Percentiles rank a stretch among this genome's conserved stretches.
Conservation (phyloP, 2,797 vertebrate genomes). For the Distichodus sexfasciatus region DNA sequence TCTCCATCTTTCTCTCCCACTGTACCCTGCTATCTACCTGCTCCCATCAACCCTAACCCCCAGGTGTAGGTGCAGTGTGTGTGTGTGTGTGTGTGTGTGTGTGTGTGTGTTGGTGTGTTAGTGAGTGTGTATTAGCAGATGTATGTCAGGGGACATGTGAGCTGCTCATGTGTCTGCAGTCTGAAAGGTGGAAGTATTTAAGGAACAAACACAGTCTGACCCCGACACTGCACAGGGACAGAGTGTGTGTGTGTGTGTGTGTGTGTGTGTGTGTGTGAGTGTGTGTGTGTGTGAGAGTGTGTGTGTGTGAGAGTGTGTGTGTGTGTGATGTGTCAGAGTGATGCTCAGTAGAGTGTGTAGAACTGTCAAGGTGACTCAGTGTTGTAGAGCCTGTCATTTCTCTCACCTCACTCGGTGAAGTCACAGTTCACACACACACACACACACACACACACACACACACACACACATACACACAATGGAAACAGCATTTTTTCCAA, state of each 20-base stretch:
- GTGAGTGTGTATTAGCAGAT: constrained; percentile 57
- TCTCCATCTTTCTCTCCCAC: too few relatives aligned
- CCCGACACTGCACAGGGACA: background rate
- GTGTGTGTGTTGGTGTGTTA: constrained; percentile 29
- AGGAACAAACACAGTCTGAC: constrained; percentile 17
- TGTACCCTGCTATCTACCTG: background rate
- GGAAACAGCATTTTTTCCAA: background rate
- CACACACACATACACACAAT: background rate
- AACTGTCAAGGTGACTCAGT: constrained; percentile 54
- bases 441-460: constrained; percentile 12
- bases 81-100: constrained; percentile 22
- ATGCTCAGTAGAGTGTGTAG: constrained; percentile 56
- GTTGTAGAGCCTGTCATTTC: constrained; percentile 46
- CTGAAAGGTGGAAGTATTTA: constrained; percentile 10
- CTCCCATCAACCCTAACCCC: too few relatives aligned
- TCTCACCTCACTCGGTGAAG: constrained; percentile 40
- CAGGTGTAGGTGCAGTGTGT: too few relatives aligned
- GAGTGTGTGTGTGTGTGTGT: constrained; percentile 34
- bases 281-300: background rate
- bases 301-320: background rate
- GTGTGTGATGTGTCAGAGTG: constrained; percentile 23
- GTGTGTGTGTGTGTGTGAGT: constrained; percentile 18
- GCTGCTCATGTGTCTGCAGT: background rate
- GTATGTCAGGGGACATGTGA: constrained; percentile 33
- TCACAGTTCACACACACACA: constrained; percentile 35